Base-by-base conservation (phyloP, 2,888 invertebrate genomes). In the Elaeidobius kamerunicus region DNA sequence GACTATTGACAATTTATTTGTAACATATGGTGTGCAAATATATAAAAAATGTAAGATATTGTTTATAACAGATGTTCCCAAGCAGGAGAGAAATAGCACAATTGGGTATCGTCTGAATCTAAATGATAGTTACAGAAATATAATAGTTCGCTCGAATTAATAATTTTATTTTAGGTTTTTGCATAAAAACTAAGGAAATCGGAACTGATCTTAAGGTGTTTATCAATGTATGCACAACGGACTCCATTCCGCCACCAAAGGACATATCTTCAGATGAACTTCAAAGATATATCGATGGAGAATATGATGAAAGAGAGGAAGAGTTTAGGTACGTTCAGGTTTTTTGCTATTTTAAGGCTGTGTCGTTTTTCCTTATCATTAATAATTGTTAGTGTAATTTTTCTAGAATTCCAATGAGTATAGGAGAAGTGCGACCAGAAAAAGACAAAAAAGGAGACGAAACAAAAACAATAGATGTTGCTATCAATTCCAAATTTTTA, bases 321-420 rank as follows among this genome's bases (percentile, higher is more conserved):
- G 80, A 80, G 39, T 94, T 48, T 23, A 51, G 43, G 55, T 51
- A 36, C 11, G 11, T 30, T 23, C n/a, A n/a, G n/a, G n/a, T n/a
- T n/a, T n/a, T n/a, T n/a, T n/a, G n/a, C n/a, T n/a, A n/a, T n/a
- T n/a, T n/a, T n/a, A n/a, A n/a, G n/a, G n/a, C n/a, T n/a, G n/a
- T n/a, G n/a, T n/a, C n/a, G n/a, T n/a, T n/a, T n/a, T n/a, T n/a
- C n/a, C n/a, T n/a, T n/a, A n/a, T n/a, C n/a, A n/a, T n/a, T n/a
- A n/a, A n/a, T n/a, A n/a, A n/a, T n/a, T 23, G 23, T 23, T 28
- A 16, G 14, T 14, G 1, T 23, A 2, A 16, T 42, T 34, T 30
- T 23, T 18, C 83, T 71, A 77, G 86, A 56, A 84, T 95, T 36
- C 94, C 94, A 0, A 89, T 95, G 89, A 93, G 93, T 69, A 86